Percentiles rank a stretch among this genome's conserved stretches.
phyloP scores from a whole-genome alignment of 2,797 vertebrate genomes.

The Cossypha heuglini region DNA sequence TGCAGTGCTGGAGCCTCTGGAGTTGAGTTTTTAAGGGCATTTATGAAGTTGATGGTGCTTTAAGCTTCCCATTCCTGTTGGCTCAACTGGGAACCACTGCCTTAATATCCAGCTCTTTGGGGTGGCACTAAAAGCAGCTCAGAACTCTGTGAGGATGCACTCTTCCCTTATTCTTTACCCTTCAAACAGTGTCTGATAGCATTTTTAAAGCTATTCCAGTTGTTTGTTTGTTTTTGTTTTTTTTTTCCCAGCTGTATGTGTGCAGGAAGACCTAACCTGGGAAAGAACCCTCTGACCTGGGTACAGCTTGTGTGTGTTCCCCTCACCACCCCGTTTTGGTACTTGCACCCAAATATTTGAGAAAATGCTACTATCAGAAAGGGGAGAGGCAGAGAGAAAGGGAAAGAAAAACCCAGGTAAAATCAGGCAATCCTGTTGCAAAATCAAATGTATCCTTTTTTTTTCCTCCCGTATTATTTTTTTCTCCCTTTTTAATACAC shows the following conservation, averaged over 20 bases:
- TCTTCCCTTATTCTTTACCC: neutral
- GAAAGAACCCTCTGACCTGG: neutral
- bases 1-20: rapidly evolving
- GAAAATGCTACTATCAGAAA: neutral
- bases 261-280: neutral
- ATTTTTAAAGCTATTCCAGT: neutral
- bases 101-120: rapidly evolving
- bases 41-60: neutral
- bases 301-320: neutral
- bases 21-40: neutral
- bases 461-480: neutral
- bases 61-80: neutral
- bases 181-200: neutral
- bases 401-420: neutral
- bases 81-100: neutral
- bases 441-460: neutral
- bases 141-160: rapidly evolving
- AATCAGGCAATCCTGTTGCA: neutral
- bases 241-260: neutral
- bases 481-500: conserved; percentile 2
- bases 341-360: neutral
- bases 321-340: rapidly evolving
- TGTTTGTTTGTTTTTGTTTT: no score
- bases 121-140: neutral
- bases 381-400: neutral